Percentiles rank a stretch among this genome's conserved stretches.
phyloP scores from a whole-genome alignment of 2,797 vertebrate genomes.

The Anniella stebbinsi region DNA sequence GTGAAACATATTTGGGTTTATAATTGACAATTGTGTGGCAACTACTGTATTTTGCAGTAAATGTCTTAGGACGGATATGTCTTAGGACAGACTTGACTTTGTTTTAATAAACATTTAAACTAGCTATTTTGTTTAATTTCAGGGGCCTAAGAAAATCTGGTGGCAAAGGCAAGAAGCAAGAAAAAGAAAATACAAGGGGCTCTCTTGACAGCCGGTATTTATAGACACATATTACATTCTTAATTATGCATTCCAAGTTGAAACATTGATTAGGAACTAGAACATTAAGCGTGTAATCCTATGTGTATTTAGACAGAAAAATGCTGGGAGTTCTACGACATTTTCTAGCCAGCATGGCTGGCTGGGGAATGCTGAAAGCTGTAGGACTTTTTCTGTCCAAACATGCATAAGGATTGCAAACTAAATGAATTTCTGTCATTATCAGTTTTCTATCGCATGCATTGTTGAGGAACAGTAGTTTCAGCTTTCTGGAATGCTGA shows the following conservation, averaged over 20 bases:
- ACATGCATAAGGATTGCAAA: neutral
- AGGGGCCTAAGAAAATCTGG: constrained; percentile 94
- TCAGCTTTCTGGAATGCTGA: neutral
- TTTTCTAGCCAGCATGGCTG: too few species aligned
- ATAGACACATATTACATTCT: constrained; percentile 18
- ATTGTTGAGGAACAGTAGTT: neutral
- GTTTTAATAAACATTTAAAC: neutral
- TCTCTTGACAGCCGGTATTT: constrained; percentile 92
- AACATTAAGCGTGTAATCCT: neutral
- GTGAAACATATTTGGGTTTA: neutral
- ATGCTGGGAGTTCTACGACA: too few species aligned
- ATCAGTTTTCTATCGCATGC: neutral
- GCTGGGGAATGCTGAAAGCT: too few species aligned
- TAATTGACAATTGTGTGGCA: neutral
- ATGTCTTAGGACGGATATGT: too few species aligned
- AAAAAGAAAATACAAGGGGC: constrained; percentile 87
- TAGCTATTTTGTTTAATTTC: constrained; percentile 46
- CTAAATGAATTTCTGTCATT: neutral
- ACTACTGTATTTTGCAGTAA: neutral
- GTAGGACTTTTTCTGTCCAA: neutral
- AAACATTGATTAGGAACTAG: neutral
- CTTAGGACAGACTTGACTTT: neutral
- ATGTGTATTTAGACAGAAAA: neutral
- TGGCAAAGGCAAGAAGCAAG: constrained; percentile 92
- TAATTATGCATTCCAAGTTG: constrained; percentile 27